Evolutionary conservation across 2,797 vertebrate genomes (phyloP).

Genomic region (Calcarius lapponicus): DNA sequence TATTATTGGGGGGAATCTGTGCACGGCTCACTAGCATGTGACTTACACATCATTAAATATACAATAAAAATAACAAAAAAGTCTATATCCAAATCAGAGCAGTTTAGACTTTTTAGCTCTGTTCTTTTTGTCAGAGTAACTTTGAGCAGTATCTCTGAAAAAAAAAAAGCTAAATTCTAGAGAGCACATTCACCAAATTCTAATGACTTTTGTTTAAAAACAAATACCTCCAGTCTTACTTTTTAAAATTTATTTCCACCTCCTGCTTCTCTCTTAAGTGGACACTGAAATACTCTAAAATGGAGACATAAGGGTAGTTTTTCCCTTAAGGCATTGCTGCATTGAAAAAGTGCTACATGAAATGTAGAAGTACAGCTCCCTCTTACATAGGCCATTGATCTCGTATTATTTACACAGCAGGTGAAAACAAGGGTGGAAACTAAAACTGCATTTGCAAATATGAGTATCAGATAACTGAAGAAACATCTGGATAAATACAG

Average conservation of each 20-base stretch:
- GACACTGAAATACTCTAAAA: not conserved
- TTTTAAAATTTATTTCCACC: not conserved
- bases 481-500: not conserved
- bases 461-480: not conserved
- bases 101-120: not conserved
- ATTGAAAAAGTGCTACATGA: not conserved
- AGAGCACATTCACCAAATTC: not conserved
- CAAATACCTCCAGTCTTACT: not conserved
- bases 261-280: not conserved
- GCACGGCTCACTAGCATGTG: not conserved
- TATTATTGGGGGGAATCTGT: not conserved
- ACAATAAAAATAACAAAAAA: not conserved
- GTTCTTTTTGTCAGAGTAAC: not conserved
- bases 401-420: not conserved
- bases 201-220: not conserved
- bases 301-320: not conserved
- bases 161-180: not conserved
- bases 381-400: not conserved
- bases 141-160: not conserved
- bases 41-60: not conserved
- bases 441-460: not conserved
- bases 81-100: not conserved
- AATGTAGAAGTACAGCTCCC: not conserved
- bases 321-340: not conserved
- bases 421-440: slow-evolving; percentile 3